Conservation (phyloP, 2,797 vertebrate species). For the Champsocephalus gunnari region DNA sequence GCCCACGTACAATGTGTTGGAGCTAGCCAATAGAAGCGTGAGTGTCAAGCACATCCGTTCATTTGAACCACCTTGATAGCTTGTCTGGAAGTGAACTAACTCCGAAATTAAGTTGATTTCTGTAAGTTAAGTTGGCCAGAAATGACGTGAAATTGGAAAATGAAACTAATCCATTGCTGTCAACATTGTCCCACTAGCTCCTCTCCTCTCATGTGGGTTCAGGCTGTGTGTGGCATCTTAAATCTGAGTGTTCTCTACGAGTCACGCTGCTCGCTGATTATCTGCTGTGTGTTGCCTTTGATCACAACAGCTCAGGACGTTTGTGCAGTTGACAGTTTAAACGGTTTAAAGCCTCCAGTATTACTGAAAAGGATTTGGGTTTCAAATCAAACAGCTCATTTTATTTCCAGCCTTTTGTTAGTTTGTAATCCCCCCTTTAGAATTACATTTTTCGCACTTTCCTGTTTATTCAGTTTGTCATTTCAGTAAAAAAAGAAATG, state of each 20-base stretch:
- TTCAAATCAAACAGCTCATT: background rate
- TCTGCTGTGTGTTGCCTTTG: slow-evolving; percentile 54
- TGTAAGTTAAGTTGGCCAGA: too few species aligned
- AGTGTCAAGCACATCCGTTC: too few species aligned
- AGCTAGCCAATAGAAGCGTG: too few species aligned
- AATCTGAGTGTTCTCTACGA: background rate
- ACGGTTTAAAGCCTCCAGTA: background rate
- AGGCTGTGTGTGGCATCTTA: background rate
- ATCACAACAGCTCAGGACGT: slow-evolving; percentile 35
- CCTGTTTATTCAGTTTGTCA: slow-evolving; percentile 33
- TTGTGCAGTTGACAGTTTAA: slow-evolving; percentile 28
- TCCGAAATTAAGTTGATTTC: too few species aligned
- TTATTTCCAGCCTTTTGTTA: background rate
- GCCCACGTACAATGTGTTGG: too few species aligned
- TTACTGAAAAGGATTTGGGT: background rate
- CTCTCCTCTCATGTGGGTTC: background rate
- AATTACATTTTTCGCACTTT: slow-evolving; percentile 24
- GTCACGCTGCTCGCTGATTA: slow-evolving; percentile 51
- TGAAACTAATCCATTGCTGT: too few species aligned
- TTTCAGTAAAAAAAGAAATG: background rate
- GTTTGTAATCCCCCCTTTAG: background rate
- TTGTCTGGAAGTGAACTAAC: too few species aligned
- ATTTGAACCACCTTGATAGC: too few species aligned
- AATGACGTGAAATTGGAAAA: too few species aligned
- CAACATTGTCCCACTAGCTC: too few species aligned